Base-by-base conservation (phyloP, 1,140 invertebrate species). In the Drosophila subobscura region DNA sequence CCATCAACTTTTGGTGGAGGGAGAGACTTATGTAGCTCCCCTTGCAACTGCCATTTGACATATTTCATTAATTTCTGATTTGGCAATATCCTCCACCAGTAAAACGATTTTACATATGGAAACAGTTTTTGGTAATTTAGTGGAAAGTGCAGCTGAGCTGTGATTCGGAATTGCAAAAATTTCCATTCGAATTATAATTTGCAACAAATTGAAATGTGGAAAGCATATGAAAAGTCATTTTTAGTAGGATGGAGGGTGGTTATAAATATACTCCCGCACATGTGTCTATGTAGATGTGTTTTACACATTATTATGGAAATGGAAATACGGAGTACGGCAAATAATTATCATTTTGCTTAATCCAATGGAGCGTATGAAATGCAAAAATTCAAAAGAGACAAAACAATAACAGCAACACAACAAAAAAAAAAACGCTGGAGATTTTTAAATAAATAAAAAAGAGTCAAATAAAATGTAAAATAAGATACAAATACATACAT, bases 261-360 rank as follows among this genome's bases (percentile, higher is more conserved):
- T 8, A 3, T 8, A 10, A 33, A 33, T 10, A 33, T 33, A 33
- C 29, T 33, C 5, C n/a, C 16, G 44, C 27, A 20, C 10, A 46
- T 23, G 40, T 20, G n/a, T n/a, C n/a, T n/a, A 14, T 25, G 40
- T 44, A 74, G 51, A 57, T 63, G 58, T 72, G 79, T 85, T 77
- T 85, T 85, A 72, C 72, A 79, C 72, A 85, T 77, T 76, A 74
- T 74, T 67, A 85, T 77, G 80, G 79, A 85, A 73, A 79, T 73
- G 79, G 51, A 73, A 77, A 12, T 37, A 37, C 33, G 10, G 12
- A 37, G 12, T 37, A 37, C 10, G 33, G 33, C 33, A 37, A 85
- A 77, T 85, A 85, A 85, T 85, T 85, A 85, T 76, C 80, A 85
- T 85, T 85, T 79, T 72, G 80, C 73, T 58, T 55, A 70, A 85